phyloP scores from a whole-genome alignment of 2,797 vertebrate genomes.

The Hippopotamyrus pictus region DNA sequence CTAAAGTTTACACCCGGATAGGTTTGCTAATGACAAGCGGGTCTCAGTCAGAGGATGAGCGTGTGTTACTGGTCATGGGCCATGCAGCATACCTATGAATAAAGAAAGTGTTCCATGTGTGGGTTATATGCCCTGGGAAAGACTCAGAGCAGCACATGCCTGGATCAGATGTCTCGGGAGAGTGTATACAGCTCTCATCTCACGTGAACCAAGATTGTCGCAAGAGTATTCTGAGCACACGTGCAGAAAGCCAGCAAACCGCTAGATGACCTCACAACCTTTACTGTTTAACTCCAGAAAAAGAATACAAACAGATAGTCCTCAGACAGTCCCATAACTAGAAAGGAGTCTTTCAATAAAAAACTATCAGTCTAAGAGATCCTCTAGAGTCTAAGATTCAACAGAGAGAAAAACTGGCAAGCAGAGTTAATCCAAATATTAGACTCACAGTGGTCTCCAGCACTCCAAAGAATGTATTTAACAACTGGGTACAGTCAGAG shows the following conservation, averaged over 20 bases:
- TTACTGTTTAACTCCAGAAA: neutral
- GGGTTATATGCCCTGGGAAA: constrained; percentile 3
- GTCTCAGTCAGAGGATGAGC: neutral
- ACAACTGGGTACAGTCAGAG: neutral
- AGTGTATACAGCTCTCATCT: neutral
- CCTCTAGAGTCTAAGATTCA: neutral
- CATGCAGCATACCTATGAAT: neutral
- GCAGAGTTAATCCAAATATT: neutral
- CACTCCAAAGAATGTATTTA: neutral
- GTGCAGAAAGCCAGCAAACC: neutral
- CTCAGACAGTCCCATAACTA: neutral
- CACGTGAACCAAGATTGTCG: neutral
- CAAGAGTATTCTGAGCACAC: neutral
- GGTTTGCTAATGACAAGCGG: neutral
- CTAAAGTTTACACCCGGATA: neutral
- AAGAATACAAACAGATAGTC: neutral
- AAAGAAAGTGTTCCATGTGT: neutral
- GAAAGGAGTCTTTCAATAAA: neutral
- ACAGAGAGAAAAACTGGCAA: neutral
- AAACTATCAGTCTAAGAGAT: neutral
- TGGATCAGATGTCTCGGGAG: neutral
- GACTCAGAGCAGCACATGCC: neutral
- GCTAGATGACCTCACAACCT: neutral
- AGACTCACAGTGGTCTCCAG: neutral
- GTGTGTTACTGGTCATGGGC: neutral